These are phyloP conservation scores for Cyprinodon diabolis DNA, from an alignment of 2,797 vertebrate species.

Conservation along the genomic window DNA sequence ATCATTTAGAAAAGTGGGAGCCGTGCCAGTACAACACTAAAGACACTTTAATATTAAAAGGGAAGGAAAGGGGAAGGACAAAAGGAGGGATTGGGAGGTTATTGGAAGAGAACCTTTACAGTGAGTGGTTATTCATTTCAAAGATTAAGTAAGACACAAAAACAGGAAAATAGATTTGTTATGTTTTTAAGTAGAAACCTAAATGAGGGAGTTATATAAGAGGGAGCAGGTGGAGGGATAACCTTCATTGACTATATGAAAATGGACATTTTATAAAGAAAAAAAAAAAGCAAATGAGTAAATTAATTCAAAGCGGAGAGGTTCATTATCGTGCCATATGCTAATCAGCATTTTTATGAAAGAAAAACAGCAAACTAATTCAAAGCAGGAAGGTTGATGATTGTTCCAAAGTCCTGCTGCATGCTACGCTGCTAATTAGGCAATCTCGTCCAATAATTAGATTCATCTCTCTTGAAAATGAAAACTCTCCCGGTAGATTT, in stretches of 20 bases:
- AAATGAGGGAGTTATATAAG: constrained; percentile 11
- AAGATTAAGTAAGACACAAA: constrained; percentile 18
- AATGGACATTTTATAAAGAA: constrained; percentile 39
- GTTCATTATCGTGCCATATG: constrained; percentile 26
- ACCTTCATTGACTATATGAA: constrained; percentile 31
- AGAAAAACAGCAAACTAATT: constrained; percentile 33
- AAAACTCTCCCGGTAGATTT: constrained; percentile 49
- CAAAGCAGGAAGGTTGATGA: constrained; percentile 38
- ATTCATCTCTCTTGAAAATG: constrained; percentile 56
- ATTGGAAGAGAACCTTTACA: constrained; percentile 32
- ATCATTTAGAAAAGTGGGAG: constrained; percentile 56
- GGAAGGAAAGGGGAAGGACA: constrained; percentile 30
- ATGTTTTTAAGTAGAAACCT: constrained; percentile 18
- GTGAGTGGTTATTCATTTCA: constrained; percentile 37
- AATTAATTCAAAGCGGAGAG: constrained; percentile 40
- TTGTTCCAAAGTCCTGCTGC: constrained; percentile 37
- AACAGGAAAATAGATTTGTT: constrained; percentile 14
- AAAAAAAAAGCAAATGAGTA: constrained; percentile 11
- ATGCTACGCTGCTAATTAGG: constrained; percentile 56
- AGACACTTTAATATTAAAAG: constrained; percentile 57
- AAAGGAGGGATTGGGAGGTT: constrained; percentile 4
- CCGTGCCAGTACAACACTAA: constrained; percentile 41
- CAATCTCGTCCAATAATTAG: constrained; percentile 58
- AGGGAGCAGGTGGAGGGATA: constrained; percentile 20
- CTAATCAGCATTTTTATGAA: constrained; percentile 50